Evolutionary conservation across 2,888 invertebrate species (phyloP).

Genomic region (Congeria kusceri): DNA sequence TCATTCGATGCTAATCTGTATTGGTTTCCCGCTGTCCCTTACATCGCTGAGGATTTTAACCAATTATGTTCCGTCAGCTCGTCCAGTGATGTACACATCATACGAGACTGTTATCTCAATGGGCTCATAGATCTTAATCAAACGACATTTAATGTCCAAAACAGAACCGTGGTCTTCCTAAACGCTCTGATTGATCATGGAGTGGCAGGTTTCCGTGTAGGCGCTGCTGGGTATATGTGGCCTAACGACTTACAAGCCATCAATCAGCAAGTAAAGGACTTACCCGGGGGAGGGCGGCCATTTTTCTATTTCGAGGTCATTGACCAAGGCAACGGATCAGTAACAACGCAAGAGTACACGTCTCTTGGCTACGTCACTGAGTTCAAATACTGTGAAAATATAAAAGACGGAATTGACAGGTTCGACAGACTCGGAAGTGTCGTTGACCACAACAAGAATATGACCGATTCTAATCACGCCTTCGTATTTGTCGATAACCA

Average conservation of each 20-base stretch:
- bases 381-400: conserved; percentile 88
- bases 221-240: conserved; percentile 83
- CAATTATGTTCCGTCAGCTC: conserved; percentile 86
- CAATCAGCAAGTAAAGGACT: conserved; percentile 67
- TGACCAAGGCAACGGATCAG: conserved; percentile 79
- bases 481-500: conserved; percentile 95
- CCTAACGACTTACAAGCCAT: conserved; percentile 76
- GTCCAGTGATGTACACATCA: conserved; percentile 83
- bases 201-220: conserved; percentile 82
- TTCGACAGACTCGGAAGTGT: conserved; percentile 70
- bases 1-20: conserved; percentile 76
- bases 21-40: conserved; percentile 85
- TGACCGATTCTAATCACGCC: conserved; percentile 85
- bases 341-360: conserved; percentile 75
- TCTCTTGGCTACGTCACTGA: conserved; percentile 89
- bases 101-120: conserved; percentile 90
- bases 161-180: conserved; percentile 77
- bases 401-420: conserved; percentile 71
- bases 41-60: conserved; percentile 88
- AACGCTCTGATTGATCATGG: conserved; percentile 78
- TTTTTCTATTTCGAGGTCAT: conserved; percentile 82
- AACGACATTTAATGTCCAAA: conserved; percentile 83
- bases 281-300: conserved; percentile 77
- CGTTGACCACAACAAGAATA: conserved; percentile 78
- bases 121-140: conserved; percentile 93